These are phyloP conservation scores for Chauna torquata DNA, from an alignment of 2,113 vertebrate genomes.

Conservation along the genomic window DNA sequence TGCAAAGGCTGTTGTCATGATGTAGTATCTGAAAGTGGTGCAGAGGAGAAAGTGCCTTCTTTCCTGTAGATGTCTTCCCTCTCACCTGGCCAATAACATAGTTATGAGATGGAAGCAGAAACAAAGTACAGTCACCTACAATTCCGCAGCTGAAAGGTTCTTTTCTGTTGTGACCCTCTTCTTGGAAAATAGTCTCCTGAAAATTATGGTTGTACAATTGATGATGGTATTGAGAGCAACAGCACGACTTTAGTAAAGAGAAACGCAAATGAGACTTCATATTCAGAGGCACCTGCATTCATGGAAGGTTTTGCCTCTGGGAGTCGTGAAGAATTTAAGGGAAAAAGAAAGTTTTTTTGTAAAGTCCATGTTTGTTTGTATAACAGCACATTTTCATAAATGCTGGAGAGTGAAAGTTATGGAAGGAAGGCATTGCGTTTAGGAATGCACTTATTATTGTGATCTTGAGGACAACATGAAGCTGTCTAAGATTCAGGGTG, in stretches of 20 bases:
- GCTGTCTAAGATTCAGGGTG: not conserved
- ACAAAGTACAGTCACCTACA: not conserved
- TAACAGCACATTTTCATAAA: accelerated
- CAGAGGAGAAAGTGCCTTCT: not conserved
- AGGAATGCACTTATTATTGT: not conserved
- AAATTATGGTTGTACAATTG: not conserved
- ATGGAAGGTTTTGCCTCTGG: not conserved
- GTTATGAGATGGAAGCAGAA: not conserved
- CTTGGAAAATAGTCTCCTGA: not conserved
- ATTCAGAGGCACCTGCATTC: not conserved
- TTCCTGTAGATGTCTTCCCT: accelerated
- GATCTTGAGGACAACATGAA: not conserved
- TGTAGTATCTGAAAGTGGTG: not conserved
- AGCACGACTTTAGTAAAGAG: not conserved
- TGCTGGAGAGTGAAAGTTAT: not conserved
- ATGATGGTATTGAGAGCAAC: not conserved
- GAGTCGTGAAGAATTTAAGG: not conserved
- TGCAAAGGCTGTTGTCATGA: not conserved
- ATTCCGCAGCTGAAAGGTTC: not conserved
- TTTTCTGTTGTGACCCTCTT: not conserved
- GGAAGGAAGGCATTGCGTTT: not conserved
- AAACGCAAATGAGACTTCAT: not conserved
- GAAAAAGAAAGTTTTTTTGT: not conserved
- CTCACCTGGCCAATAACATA: not conserved
- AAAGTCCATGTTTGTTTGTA: not conserved